Conservation (phyloP, 92 coral and sea anemone species). For the Paramuricea clavata region DNA sequence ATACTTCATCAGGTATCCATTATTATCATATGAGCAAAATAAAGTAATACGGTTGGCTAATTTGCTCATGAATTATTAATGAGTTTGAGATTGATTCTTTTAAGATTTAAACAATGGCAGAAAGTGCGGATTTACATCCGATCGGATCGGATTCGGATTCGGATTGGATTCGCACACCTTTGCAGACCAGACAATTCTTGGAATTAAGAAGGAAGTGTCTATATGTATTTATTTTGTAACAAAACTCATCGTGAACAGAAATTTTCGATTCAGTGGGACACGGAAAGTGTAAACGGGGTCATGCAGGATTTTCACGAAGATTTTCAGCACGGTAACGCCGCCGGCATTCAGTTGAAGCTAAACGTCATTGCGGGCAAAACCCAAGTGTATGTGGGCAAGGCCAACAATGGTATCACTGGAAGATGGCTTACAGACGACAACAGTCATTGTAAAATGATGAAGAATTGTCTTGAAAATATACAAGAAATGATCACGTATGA, state of each 20-base stretch:
- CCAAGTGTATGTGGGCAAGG: slow-evolving; percentile 29
- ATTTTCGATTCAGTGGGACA: slow-evolving; percentile 1
- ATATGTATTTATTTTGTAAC: neutral
- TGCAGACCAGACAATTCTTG: too few species aligned
- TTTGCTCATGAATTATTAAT: too few species aligned
- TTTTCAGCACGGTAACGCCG: neutral
- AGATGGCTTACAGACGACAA: neutral
- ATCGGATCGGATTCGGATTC: too few species aligned
- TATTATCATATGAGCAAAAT: too few species aligned
- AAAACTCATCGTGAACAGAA: slow-evolving; percentile 1
- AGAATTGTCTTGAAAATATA: neutral
- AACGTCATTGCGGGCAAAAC: slow-evolving; percentile 17
- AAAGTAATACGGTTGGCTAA: too few species aligned
- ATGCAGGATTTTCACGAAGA: neutral
- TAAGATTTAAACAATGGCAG: too few species aligned
- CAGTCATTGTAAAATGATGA: slow-evolving; percentile 3
- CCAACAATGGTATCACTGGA: neutral
- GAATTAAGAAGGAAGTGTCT: neutral
- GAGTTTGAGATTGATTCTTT: too few species aligned
- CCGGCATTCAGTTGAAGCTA: neutral
- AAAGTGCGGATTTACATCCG: too few species aligned
- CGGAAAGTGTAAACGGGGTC: neutral
- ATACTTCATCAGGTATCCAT: too few species aligned
- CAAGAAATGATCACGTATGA: neutral
- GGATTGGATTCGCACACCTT: too few species aligned